These are phyloP conservation scores for Spheniscus humboldti DNA, from an alignment of 2,797 vertebrate species.

Conservation along the genomic window DNA sequence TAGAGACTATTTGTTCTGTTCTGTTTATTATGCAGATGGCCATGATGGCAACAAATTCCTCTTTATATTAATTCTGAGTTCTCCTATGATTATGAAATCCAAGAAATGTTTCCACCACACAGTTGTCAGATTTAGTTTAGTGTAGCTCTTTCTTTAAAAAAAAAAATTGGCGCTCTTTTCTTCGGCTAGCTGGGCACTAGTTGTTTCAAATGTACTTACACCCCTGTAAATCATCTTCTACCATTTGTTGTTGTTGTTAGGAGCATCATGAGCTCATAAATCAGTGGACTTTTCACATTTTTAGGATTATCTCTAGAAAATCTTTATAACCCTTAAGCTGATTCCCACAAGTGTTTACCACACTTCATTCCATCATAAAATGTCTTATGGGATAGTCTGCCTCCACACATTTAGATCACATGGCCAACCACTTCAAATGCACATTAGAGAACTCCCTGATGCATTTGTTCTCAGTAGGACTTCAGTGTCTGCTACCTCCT, in stretches of 20 bases:
- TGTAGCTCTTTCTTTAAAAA: not conserved
- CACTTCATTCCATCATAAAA: not conserved
- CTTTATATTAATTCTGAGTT: slow-evolving; percentile 3
- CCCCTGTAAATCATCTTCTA: not conserved
- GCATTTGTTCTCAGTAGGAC: not conserved
- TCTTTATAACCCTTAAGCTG: not conserved
- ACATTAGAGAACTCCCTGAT: not conserved
- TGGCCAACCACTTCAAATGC: slow-evolving; percentile 35
- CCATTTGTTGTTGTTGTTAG: not conserved
- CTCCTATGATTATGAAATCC: slow-evolving; percentile 32
- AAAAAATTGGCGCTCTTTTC: not conserved
- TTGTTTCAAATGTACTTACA: not conserved
- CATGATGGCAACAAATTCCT: slow-evolving; percentile 8
- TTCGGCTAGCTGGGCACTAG: not conserved
- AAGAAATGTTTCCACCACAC: slow-evolving; percentile 23
- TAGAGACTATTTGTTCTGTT: slow-evolving; percentile 6
- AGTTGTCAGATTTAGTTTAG: slow-evolving; percentile 1
- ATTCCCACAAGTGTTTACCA: not conserved
- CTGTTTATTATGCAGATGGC: not conserved
- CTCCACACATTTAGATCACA: not conserved
- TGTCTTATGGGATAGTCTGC: not conserved
- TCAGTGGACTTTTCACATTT: slow-evolving; percentile 20
- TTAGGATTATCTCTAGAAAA: slow-evolving; percentile 29
- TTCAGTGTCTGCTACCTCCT: not conserved
- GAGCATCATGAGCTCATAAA: slow-evolving; percentile 22